Percentiles rank a stretch among this genome's conserved stretches.
phyloP scores from a whole-genome alignment of 2,888 invertebrate genomes.

The Pyrocoelia pectoralis region DNA sequence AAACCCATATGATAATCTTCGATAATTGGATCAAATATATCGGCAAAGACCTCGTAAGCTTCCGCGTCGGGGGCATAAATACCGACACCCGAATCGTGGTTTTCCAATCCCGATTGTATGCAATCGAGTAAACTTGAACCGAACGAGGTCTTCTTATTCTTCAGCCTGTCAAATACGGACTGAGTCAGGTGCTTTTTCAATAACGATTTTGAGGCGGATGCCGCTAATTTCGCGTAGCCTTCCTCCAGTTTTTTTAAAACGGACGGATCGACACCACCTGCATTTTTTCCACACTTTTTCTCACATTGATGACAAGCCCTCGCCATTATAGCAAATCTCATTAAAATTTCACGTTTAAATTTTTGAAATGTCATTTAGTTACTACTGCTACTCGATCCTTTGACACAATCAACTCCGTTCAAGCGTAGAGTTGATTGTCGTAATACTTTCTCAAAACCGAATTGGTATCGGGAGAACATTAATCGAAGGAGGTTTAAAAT shows the following conservation, averaged over 20 bases:
- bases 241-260: constrained; percentile 61
- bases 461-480: no score
- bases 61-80: constrained; percentile 74
- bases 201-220: constrained; percentile 66
- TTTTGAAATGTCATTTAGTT: no score
- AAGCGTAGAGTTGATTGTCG: no score
- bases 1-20: constrained; percentile 73
- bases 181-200: constrained; percentile 69
- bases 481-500: no score
- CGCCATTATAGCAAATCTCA: constrained; percentile 18
- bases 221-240: constrained; percentile 60
- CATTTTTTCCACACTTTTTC: constrained; percentile 43
- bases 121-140: constrained; percentile 70
- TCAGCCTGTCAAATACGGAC: constrained; percentile 64
- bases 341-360: neutral
- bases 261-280: constrained; percentile 55
- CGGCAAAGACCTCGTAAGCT: constrained; percentile 70
- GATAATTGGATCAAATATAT: constrained; percentile 74
- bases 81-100: constrained; percentile 72
- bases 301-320: constrained; percentile 40
- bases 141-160: constrained; percentile 65
- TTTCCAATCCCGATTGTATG: constrained; percentile 71
- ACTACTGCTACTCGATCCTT: no score
- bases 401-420: no score
- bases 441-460: no score